These are phyloP conservation scores for Drosophila macrothrix DNA, from an alignment of 2,888 invertebrate species.

Conservation along the genomic window DNA sequence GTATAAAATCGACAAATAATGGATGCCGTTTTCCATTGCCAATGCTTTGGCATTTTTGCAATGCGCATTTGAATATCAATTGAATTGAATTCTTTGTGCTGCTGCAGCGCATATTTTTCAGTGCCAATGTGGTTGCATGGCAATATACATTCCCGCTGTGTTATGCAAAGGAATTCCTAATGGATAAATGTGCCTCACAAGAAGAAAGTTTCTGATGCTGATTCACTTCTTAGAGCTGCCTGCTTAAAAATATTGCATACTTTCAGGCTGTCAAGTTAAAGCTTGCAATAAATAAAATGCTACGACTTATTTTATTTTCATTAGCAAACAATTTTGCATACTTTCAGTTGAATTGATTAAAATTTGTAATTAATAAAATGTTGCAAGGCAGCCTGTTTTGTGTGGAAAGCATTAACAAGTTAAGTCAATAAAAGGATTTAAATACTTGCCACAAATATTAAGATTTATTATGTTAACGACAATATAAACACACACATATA, in stretches of 20 bases:
- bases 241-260: slow-evolving; percentile 33
- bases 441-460: not conserved
- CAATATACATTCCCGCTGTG: slow-evolving; percentile 73
- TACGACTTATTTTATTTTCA: not conserved
- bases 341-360: not conserved
- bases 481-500: not conserved
- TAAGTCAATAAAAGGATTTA: not conserved
- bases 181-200: slow-evolving; percentile 51
- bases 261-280: slow-evolving; percentile 23
- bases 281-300: slow-evolving; percentile 38
- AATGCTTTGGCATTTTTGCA: slow-evolving; percentile 57
- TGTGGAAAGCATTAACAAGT: not conserved
- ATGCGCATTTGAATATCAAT: slow-evolving; percentile 81
- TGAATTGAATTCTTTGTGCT: slow-evolving; percentile 79
- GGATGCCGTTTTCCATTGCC: slow-evolving; percentile 59
- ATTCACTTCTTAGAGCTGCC: not conserved
- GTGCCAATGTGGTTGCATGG: slow-evolving; percentile 56
- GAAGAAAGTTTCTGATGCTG: slow-evolving; percentile 19
- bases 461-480: not conserved
- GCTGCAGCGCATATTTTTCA: slow-evolving; percentile 65
- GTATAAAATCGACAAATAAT: slow-evolving; percentile 79
- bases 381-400: not conserved
- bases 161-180: slow-evolving; percentile 73
- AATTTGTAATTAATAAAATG: not conserved
- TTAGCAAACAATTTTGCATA: not conserved